Percentiles rank a stretch among this genome's conserved stretches.
Evolutionary conservation across 2,113 vertebrate species (phyloP).

Genomic region (Callipepla californica): DNA sequence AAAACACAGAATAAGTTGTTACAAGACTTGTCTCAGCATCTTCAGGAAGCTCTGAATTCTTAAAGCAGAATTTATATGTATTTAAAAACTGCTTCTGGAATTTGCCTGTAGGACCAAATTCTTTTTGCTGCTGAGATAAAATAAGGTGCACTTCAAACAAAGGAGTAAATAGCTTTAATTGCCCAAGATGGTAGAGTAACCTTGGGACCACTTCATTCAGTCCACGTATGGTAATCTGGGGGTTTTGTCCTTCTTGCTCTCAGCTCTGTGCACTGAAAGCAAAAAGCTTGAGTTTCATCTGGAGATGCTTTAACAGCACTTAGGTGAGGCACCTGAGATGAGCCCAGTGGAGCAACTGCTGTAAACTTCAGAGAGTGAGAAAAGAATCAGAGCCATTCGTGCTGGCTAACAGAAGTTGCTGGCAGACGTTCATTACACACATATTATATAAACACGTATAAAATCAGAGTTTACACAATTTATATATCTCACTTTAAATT

Average conservation of each 20-base stretch:
- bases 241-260: neutral
- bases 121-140: neutral
- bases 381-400: neutral
- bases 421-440: neutral
- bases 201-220: neutral
- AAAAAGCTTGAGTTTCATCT: neutral
- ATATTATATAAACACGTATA: conserved; percentile 40
- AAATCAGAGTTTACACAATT: conserved; percentile 27
- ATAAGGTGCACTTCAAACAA: neutral
- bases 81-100: neutral
- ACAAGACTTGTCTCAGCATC: neutral
- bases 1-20: neutral
- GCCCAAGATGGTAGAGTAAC: neutral
- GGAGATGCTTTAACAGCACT: neutral
- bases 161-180: neutral
- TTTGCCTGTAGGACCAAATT: neutral
- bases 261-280: neutral
- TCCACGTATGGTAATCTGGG: neutral
- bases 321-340: neutral
- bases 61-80: neutral
- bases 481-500: conserved; percentile 56
- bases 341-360: neutral
- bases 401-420: neutral
- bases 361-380: neutral
- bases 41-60: neutral